Evolutionary conservation across 1,140 invertebrate genomes (phyloP).

Genomic region (Drosophila ironensis): DNA sequence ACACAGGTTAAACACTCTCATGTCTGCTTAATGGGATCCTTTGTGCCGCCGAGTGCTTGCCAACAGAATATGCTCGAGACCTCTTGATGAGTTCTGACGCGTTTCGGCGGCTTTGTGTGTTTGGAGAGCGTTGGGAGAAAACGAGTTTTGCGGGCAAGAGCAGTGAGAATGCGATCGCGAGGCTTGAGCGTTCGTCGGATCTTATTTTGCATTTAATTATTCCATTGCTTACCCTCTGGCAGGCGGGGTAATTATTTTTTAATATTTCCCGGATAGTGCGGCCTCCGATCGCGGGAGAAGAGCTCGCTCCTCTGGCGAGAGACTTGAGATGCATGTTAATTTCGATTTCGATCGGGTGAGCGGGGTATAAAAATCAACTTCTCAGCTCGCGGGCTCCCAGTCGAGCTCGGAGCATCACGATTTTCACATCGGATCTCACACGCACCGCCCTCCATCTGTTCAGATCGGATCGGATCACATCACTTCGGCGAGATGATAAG

Average conservation of each 20-base stretch:
- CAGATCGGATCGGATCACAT: slow-evolving; percentile 6
- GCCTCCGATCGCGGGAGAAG: no score
- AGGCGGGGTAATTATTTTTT: not conserved
- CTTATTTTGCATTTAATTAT: not conserved
- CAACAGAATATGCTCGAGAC: not conserved
- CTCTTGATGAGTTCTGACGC: not conserved
- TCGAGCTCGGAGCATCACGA: slow-evolving; percentile 42
- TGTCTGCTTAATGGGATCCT: slow-evolving; percentile 4
- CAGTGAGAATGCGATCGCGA: not conserved
- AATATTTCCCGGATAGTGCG: slow-evolving; percentile 3
- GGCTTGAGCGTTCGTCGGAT: not conserved
- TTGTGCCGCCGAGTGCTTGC: not conserved
- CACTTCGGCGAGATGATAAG: slow-evolving; percentile 31
- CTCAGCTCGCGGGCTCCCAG: slow-evolving; percentile 29
- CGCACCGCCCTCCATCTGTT: slow-evolving; percentile 5
- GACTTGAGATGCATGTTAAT: slow-evolving; percentile 4
- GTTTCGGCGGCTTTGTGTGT: slow-evolving; percentile 17
- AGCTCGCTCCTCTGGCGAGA: no score
- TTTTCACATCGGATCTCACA: not conserved
- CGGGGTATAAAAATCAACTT: slow-evolving; percentile 35
- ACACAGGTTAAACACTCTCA: slow-evolving; percentile 8
- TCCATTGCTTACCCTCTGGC: not conserved
- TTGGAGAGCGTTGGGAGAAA: not conserved
- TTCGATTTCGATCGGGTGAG: not conserved
- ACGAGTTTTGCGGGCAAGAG: not conserved